Conservation (phyloP, 2,113 vertebrate genomes). For the Penelope pileata region DNA sequence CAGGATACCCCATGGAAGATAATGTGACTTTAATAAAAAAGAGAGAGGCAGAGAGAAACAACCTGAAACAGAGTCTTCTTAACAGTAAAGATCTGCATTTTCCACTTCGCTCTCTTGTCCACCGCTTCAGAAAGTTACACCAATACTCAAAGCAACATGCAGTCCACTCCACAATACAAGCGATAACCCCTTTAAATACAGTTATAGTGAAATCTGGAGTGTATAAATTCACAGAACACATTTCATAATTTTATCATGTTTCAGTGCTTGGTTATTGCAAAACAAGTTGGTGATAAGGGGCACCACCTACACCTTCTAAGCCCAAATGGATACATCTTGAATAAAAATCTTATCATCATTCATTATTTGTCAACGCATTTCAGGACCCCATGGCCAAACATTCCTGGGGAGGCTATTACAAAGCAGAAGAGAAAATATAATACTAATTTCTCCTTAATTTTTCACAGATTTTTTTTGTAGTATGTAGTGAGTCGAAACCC, state of each 20-base stretch:
- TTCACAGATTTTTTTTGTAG: background rate
- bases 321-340: background rate
- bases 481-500: background rate
- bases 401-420: background rate
- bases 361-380: background rate
- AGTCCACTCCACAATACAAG: background rate
- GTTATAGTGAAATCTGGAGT: background rate
- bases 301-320: background rate
- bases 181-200: background rate
- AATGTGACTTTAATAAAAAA: background rate
- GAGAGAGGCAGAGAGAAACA: background rate
- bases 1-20: background rate
- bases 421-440: background rate
- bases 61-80: background rate
- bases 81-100: background rate
- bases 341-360: background rate
- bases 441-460: background rate
- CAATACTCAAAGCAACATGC: background rate
- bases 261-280: background rate
- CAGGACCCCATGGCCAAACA: background rate
- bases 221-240: background rate
- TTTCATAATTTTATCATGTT: background rate
- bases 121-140: background rate
- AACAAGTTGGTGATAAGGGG: background rate
- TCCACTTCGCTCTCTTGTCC: background rate